Conservation (phyloP, 2,113 vertebrate species). For the Meleagris gallopavo region DNA sequence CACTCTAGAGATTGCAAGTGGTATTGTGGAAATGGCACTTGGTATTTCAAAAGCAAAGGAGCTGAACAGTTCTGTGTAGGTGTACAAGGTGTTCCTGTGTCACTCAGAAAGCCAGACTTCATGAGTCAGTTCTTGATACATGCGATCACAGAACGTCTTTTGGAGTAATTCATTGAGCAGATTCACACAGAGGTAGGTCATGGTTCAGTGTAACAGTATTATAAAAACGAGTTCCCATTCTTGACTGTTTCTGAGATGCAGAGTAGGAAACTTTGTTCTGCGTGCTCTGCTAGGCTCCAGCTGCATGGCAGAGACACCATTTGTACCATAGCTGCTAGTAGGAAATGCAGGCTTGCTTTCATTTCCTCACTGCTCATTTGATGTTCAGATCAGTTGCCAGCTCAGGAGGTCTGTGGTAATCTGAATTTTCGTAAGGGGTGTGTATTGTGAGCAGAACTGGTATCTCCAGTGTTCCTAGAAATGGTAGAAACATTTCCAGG, state of each 20-base stretch:
- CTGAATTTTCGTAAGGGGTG: background rate
- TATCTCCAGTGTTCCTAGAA: constrained; percentile 3
- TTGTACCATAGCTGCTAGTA: background rate
- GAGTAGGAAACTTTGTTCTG: background rate
- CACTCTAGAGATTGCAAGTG: constrained; percentile 12
- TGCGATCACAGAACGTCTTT: background rate
- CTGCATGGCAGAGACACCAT: background rate
- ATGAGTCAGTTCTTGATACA: background rate
- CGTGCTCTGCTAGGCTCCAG: background rate
- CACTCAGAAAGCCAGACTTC: background rate
- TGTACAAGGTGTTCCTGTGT: background rate
- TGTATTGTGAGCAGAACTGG: background rate
- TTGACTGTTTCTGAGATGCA: background rate
- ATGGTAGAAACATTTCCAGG: constrained; percentile 2
- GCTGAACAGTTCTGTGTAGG: background rate
- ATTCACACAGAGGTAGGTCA: background rate
- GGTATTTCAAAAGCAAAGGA: background rate
- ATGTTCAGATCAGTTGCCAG: background rate
- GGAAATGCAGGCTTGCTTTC: background rate
- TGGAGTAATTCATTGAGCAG: background rate
- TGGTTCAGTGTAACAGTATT: background rate
- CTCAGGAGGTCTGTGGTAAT: background rate
- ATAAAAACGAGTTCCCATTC: background rate
- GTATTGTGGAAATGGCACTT: background rate
- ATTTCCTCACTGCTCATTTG: background rate